Percentiles rank a stretch among this genome's conserved stretches.
These are phyloP conservation scores for Cyanoramphus novaezelandiae DNA, from an alignment of 2,113 vertebrate species.

Conservation along the genomic window DNA sequence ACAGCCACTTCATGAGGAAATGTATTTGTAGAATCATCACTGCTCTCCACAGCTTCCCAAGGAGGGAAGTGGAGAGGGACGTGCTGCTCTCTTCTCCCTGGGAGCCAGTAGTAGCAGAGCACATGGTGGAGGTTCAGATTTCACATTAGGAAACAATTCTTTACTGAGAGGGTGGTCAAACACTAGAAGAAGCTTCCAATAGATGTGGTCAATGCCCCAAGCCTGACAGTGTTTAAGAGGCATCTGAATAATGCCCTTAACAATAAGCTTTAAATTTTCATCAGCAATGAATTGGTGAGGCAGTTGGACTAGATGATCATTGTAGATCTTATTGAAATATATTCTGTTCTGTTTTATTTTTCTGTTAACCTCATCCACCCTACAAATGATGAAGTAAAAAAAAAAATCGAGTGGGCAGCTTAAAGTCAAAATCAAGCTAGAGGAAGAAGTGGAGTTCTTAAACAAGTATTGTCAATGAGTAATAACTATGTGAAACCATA, in stretches of 20 bases:
- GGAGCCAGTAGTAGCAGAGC: not conserved
- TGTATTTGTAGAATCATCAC: not conserved
- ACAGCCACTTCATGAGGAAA: not conserved
- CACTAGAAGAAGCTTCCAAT: not conserved
- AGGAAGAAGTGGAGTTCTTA: not conserved
- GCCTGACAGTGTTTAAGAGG: not conserved
- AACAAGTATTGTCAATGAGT: not conserved
- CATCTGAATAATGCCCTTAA: not conserved
- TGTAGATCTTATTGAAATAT: not conserved
- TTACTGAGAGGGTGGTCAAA: rapidly evolving
- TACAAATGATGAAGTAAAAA: not conserved
- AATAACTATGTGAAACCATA: not conserved
- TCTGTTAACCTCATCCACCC: not conserved
- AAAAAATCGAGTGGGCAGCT: not conserved
- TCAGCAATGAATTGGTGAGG: not conserved
- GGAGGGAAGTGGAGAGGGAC: not conserved
- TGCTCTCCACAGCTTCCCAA: not conserved
- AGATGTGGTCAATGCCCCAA: rapidly evolving
- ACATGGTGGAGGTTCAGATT: not conserved
- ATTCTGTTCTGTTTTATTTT: not conserved
- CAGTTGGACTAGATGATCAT: not conserved
- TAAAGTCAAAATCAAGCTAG: not conserved
- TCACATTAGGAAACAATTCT: not conserved
- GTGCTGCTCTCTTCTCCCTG: not conserved
- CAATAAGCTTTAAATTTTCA: rapidly evolving